These are phyloP conservation scores for Thermophis baileyi DNA, from an alignment of 2,113 vertebrate genomes.

Conservation along the genomic window DNA sequence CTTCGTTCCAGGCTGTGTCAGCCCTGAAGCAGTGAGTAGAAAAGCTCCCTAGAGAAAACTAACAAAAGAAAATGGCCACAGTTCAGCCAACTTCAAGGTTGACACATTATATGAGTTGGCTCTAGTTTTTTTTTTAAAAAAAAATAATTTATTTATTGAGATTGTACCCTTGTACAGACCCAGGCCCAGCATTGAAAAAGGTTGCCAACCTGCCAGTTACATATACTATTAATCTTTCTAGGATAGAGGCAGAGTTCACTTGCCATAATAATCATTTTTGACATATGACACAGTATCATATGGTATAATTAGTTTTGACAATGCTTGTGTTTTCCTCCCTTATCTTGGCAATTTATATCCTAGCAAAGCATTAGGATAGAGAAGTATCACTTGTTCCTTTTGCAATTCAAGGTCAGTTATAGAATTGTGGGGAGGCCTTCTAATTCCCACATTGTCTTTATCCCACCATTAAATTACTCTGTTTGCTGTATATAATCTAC, in stretches of 20 bases:
- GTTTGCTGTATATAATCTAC: background rate
- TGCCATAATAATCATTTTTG: background rate
- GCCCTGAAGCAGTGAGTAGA: no score
- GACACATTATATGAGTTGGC: background rate
- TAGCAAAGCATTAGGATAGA: background rate
- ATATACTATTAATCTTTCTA: background rate
- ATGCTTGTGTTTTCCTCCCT: background rate
- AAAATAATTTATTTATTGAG: background rate
- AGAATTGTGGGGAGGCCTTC: background rate
- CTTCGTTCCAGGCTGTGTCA: no score
- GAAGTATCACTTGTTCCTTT: background rate
- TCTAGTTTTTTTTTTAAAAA: background rate
- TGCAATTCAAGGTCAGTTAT: background rate
- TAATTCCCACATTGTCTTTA: background rate
- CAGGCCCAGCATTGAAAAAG: background rate
- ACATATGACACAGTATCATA: background rate
- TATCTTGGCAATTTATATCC: background rate
- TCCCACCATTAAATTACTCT: background rate
- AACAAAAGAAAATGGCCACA: no score
- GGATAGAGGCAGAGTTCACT: background rate
- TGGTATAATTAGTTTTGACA: background rate
- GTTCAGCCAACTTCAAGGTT: no score
- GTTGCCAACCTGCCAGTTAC: background rate
- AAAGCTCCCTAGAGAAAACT: no score
- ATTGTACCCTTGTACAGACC: background rate